These are phyloP conservation scores for Protophormia terraenovae DNA, from an alignment of 2,888 invertebrate species.

Conservation along the genomic window DNA sequence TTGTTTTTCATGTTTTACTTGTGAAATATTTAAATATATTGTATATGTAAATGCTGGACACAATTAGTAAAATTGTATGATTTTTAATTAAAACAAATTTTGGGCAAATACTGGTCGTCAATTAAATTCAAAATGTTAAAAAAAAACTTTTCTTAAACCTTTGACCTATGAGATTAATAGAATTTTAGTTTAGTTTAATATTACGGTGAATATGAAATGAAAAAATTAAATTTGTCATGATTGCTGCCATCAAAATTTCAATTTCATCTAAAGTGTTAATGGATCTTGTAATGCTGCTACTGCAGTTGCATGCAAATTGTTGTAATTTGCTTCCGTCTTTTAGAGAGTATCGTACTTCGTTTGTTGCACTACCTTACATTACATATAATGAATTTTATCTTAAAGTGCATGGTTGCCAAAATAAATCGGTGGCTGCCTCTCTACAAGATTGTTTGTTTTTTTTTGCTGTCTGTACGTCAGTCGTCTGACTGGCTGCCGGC, in stretches of 20 bases:
- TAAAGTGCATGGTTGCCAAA: slow-evolving; percentile 41
- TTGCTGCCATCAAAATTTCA: slow-evolving; percentile 65
- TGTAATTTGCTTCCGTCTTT: slow-evolving; percentile 62
- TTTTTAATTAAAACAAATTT: slow-evolving; percentile 51
- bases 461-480: not conserved
- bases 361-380: slow-evolving; percentile 52
- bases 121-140: too few species aligned
- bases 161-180: too few species aligned
- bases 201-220: too few species aligned
- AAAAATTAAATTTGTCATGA: too few species aligned
- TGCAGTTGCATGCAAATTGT: slow-evolving; percentile 66
- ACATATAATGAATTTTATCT: slow-evolving; percentile 53
- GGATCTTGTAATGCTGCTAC: slow-evolving; percentile 55
- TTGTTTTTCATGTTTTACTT: not conserved
- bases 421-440: slow-evolving; percentile 31
- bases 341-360: slow-evolving; percentile 37
- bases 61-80: slow-evolving; percentile 30
- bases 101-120: not conserved
- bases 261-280: slow-evolving; percentile 66
- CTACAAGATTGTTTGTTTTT: too few species aligned
- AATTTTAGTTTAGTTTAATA: too few species aligned
- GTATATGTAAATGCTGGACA: slow-evolving; percentile 1
- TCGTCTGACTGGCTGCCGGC: not conserved
- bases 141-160: too few species aligned
- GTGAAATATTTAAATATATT: not conserved